Percentiles rank a stretch among this genome's conserved stretches.
Conservation (phyloP, 35 echinoderm and acorn worm species). For the Amphiura filiformis region DNA sequence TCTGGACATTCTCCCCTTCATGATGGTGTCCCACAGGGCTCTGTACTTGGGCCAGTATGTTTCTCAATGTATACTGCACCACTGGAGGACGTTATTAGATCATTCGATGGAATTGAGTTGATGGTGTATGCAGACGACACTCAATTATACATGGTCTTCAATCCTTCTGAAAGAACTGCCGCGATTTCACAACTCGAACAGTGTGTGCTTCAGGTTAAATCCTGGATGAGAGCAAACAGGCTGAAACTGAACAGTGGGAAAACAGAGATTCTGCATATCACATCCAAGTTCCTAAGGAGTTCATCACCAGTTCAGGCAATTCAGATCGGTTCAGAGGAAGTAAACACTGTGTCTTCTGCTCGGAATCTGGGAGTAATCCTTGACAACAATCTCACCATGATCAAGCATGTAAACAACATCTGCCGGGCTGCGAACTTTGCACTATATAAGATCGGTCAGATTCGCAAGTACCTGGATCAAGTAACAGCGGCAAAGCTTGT, state of each 20-base stretch:
- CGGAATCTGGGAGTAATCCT: background rate
- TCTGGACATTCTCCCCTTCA: background rate
- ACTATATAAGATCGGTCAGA: slow-evolving; percentile 5
- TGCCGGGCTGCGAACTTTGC: slow-evolving; percentile 1
- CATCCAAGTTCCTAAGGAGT: background rate
- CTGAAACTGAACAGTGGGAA: background rate
- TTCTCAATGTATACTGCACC: slow-evolving; percentile 37
- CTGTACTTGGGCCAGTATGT: slow-evolving; percentile 33
- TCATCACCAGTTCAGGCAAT: background rate
- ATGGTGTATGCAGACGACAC: slow-evolving; percentile 43
- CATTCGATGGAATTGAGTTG: slow-evolving; percentile 11
- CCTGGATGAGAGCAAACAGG: background rate
- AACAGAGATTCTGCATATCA: background rate
- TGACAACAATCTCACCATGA: slow-evolving; percentile 20
- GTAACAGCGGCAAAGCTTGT: slow-evolving; percentile 14
- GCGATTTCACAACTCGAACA: background rate
- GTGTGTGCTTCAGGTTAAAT: background rate
- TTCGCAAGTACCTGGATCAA: slow-evolving; percentile 14
- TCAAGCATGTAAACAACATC: background rate
- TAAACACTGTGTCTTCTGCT: background rate
- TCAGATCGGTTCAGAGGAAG: background rate
- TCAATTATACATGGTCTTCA: slow-evolving; percentile 10
- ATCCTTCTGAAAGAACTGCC: background rate
- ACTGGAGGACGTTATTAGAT: slow-evolving; percentile 26
- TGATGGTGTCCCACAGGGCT: slow-evolving; percentile 12